A percentile compares a stretch with the other conserved stretches of the same genome.
phyloP scores from a whole-genome alignment of 1,140 invertebrate genomes.

The Leucophenga varia region DNA sequence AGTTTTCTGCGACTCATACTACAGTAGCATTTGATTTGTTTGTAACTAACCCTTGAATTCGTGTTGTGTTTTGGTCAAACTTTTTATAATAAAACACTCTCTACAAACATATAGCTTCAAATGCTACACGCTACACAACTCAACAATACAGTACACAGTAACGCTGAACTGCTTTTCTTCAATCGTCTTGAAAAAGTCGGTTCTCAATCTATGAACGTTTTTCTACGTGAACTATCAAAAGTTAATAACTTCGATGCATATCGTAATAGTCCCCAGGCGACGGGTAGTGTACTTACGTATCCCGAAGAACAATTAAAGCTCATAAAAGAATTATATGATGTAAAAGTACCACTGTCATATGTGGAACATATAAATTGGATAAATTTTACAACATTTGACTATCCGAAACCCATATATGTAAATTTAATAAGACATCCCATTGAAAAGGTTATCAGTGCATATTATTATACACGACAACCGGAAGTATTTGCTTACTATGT shows the following conservation, averaged over 20 bases:
- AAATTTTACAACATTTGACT: constrained; percentile 58
- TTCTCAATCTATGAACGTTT: constrained; percentile 81
- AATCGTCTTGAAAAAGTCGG: constrained; percentile 86
- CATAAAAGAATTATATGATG: constrained; percentile 15
- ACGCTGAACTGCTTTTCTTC: constrained; percentile 66
- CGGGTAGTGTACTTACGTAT: constrained; percentile 66
- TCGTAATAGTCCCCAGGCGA: neutral
- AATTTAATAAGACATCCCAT: constrained; percentile 84
- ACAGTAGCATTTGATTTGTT: no score
- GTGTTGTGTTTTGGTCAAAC: no score
- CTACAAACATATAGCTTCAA: constrained; percentile 13
- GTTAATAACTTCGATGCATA: constrained; percentile 35
- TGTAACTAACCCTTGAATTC: no score
- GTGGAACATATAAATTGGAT: constrained; percentile 57
- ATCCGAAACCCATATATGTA: constrained; percentile 79
- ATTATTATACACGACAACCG: constrained; percentile 76
- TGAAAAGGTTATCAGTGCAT: constrained; percentile 86
- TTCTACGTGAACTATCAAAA: constrained; percentile 69
- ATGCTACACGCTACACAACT: constrained; percentile 39
- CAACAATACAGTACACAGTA: constrained; percentile 73
- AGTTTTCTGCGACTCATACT: no score
- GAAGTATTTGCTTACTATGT: constrained; percentile 66
- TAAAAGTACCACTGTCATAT: constrained; percentile 7
- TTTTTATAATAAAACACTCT: no score
- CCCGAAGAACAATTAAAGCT: constrained; percentile 66